Evolutionary conservation across 1,140 invertebrate genomes (phyloP).

Genomic region (Drosophila busckii): DNA sequence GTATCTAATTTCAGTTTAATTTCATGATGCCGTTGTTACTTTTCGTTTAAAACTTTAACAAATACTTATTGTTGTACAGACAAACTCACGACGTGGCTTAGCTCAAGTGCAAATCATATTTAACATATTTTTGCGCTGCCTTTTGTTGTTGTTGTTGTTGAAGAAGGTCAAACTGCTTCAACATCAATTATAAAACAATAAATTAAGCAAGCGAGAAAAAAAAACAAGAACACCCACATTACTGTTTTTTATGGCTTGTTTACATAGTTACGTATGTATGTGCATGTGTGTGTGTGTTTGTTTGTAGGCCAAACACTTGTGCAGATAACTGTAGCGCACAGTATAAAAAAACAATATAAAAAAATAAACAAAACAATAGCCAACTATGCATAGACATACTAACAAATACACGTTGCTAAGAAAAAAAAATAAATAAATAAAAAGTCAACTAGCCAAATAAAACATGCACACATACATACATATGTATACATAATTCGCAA

Average conservation of each 20-base stretch:
- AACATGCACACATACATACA: slow-evolving; percentile 6
- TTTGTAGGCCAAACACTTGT: slow-evolving; percentile 52
- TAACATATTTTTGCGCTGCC: slow-evolving; percentile 38
- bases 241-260: too few species aligned
- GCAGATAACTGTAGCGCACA: slow-evolving; percentile 34
- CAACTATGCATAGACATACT: too few species aligned
- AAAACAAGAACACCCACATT: slow-evolving; percentile 20
- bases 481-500: slow-evolving; percentile 35
- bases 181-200: slow-evolving; percentile 11
- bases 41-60: slow-evolving; percentile 19
- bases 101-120: slow-evolving; percentile 39
- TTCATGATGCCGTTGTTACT: slow-evolving; percentile 21
- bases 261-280: not conserved
- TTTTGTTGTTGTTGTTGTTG: too few species aligned
- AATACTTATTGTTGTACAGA: slow-evolving; percentile 20
- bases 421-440: too few species aligned
- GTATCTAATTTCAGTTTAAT: slow-evolving; percentile 2
- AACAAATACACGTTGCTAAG: too few species aligned
- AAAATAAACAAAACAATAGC: slow-evolving; percentile 33
- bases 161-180: slow-evolving; percentile 41
- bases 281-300: not conserved
- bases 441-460: slow-evolving; percentile 17
- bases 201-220: slow-evolving; percentile 4
- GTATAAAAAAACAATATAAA: slow-evolving; percentile 22
- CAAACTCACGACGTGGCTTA: slow-evolving; percentile 13